These are phyloP conservation scores for Ciconia boyciana DNA, from an alignment of 2,113 vertebrate species.

Conservation along the genomic window DNA sequence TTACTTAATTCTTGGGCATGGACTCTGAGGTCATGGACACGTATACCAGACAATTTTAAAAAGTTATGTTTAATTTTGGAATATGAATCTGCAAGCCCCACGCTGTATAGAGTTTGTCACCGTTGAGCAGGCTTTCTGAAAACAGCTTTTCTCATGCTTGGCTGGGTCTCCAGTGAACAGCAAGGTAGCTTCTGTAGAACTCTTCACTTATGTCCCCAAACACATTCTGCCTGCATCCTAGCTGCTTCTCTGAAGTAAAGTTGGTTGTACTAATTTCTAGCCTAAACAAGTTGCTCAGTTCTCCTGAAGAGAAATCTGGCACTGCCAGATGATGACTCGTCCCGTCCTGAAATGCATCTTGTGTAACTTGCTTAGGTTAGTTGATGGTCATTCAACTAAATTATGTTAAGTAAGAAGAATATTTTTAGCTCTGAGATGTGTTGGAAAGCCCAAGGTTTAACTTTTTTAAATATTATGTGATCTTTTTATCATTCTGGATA, in stretches of 20 bases:
- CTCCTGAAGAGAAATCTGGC: not conserved
- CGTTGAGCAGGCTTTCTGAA: not conserved
- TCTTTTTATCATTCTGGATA: not conserved
- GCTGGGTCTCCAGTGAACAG: not conserved
- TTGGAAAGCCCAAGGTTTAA: not conserved
- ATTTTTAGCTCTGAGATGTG: not conserved
- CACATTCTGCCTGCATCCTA: not conserved
- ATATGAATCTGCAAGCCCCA: not conserved
- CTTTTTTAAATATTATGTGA: not conserved
- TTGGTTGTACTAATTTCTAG: not conserved
- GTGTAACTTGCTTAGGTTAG: not conserved
- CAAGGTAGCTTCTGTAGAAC: not conserved
- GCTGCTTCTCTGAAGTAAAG: not conserved
- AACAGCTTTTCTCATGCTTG: not conserved
- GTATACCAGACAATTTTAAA: not conserved
- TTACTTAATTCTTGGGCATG: not conserved
- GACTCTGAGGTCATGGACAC: not conserved
- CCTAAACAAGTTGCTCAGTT: not conserved
- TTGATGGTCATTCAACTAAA: not conserved
- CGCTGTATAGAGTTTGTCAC: not conserved
- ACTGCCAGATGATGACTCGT: not conserved
- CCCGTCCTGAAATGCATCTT: not conserved
- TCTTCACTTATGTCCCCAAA: not conserved
- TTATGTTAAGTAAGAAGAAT: not conserved
- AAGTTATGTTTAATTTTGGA: not conserved